Evolutionary conservation across 2,113 vertebrate species (phyloP).

Genomic region (Equus quagga): DNA sequence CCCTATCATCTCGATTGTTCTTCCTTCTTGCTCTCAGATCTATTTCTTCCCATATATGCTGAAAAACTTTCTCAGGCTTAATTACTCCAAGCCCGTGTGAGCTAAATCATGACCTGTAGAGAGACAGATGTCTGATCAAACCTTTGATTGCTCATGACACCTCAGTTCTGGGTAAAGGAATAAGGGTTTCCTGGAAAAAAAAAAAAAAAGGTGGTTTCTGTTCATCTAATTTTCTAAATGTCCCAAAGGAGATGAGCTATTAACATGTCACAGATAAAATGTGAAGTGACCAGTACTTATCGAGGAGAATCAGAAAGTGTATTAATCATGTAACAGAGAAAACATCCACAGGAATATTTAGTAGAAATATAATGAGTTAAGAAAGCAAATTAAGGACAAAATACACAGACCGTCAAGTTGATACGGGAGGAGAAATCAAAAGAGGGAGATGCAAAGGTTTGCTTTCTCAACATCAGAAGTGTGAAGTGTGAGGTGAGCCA

Average conservation of each 20-base stretch:
- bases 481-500: neutral
- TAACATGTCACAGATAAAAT: conserved; percentile 6
- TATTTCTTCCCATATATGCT: neutral
- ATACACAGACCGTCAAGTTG: neutral
- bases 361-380: neutral
- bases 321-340: neutral
- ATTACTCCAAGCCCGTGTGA: neutral
- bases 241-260: neutral
- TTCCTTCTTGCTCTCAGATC: neutral
- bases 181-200: neutral
- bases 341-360: neutral
- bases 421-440: neutral
- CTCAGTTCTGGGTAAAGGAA: neutral
- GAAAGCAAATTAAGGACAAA: neutral
- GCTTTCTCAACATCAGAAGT: neutral
- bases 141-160: neutral
- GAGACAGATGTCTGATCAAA: neutral
- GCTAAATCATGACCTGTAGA: neutral
- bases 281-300: neutral
- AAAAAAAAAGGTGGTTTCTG: neutral
- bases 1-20: neutral
- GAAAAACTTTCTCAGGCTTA: neutral
- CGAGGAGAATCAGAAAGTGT: neutral
- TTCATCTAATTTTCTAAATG: neutral
- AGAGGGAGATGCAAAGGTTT: neutral